These are phyloP conservation scores for Bombus cullumanus DNA, from an alignment of 1,140 invertebrate genomes.

Conservation along the genomic window DNA sequence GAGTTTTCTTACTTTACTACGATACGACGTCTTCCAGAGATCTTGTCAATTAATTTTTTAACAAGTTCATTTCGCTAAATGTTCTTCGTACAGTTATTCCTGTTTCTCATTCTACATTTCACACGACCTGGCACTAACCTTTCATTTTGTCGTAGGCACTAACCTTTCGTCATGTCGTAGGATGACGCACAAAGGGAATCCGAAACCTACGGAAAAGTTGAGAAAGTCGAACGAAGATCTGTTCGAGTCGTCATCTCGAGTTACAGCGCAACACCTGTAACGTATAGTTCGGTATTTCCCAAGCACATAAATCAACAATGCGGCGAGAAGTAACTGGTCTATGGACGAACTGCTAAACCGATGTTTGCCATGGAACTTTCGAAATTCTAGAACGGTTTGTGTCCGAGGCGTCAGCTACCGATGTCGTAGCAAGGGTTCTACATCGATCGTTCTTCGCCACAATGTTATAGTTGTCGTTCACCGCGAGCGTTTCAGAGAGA, in stretches of 20 bases:
- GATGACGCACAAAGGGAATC: too few species aligned
- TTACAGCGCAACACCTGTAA: too few species aligned
- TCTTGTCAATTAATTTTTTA: too few species aligned
- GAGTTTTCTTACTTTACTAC: too few species aligned
- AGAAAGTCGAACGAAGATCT: too few species aligned
- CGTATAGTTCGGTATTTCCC: neutral
- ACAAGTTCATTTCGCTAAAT: too few species aligned
- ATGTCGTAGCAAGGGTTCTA: neutral
- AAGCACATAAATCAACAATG: neutral
- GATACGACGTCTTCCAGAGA: too few species aligned
- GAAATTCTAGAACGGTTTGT: neutral
- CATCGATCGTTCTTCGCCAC: constrained; percentile 2
- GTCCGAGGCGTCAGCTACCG: neutral
- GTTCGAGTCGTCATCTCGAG: too few species aligned
- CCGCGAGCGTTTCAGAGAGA: neutral
- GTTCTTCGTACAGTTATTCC: too few species aligned
- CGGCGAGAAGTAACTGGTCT: too few species aligned
- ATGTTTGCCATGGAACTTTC: neutral
- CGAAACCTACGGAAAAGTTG: too few species aligned
- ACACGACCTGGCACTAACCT: neutral
- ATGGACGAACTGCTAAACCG: neutral
- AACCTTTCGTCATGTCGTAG: neutral
- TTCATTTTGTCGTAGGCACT: neutral
- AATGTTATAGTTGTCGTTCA: neutral
- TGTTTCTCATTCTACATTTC: too few species aligned